These are phyloP conservation scores for Pseudotriccus pelzelni DNA, from an alignment of 2,797 vertebrate genomes.

Conservation along the genomic window DNA sequence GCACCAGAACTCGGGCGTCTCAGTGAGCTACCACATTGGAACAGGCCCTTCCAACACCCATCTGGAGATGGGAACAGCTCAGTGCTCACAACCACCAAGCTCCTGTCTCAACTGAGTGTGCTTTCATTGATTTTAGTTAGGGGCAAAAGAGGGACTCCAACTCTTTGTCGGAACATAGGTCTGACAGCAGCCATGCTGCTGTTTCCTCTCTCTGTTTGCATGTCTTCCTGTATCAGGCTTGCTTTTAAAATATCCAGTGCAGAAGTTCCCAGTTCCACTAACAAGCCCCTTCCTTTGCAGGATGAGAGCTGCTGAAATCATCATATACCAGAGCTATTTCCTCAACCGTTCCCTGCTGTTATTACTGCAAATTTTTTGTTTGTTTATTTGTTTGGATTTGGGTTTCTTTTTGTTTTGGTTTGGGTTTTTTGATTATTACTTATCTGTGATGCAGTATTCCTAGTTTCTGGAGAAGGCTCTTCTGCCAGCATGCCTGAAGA, in stretches of 20 bases:
- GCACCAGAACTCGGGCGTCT: not conserved
- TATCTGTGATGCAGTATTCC: not conserved
- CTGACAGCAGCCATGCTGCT: not conserved
- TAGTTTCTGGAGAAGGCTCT: not conserved
- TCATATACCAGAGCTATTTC: not conserved
- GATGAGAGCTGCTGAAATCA: not conserved
- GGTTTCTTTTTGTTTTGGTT: not conserved
- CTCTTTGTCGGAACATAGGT: not conserved
- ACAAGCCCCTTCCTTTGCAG: not conserved
- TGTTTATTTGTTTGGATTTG: not conserved
- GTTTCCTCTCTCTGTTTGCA: not conserved
- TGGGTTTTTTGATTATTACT: not conserved
- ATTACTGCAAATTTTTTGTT: not conserved
- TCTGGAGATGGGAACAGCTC: not conserved
- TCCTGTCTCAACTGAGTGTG: not conserved
- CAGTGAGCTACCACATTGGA: not conserved
- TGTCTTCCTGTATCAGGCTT: not conserved
- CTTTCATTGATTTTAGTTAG: not conserved
- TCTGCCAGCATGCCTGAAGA: not conserved
- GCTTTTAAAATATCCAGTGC: not conserved
- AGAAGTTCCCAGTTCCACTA: not conserved
- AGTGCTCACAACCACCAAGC: not conserved
- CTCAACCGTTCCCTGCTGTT: not conserved
- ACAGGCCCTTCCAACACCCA: not conserved
- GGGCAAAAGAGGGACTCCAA: not conserved